These are phyloP conservation scores for Sericinus montela DNA, from an alignment of 2,888 invertebrate genomes.

Conservation along the genomic window DNA sequence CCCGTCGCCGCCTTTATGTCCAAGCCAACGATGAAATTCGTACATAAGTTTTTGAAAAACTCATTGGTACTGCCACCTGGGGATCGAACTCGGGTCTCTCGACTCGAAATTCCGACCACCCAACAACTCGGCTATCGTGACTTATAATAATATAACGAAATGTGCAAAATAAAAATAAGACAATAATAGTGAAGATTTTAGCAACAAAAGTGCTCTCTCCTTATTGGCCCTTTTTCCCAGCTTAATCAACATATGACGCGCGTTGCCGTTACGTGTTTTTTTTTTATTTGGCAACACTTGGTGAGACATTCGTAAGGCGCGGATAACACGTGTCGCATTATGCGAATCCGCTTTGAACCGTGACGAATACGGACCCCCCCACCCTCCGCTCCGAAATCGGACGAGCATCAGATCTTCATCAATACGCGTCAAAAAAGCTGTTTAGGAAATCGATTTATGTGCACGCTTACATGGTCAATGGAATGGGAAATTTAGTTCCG, in stretches of 20 bases:
- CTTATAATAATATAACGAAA: too few species aligned
- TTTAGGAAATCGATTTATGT: not conserved
- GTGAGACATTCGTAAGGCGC: constrained; percentile 21
- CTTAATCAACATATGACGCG: constrained; percentile 14
- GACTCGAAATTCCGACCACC: too few species aligned
- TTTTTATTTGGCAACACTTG: constrained; percentile 21
- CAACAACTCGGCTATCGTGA: too few species aligned
- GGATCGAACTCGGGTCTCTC: too few species aligned
- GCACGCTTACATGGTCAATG: not conserved
- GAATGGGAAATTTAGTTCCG: not conserved
- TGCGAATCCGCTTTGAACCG: constrained; percentile 46
- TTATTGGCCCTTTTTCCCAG: too few species aligned
- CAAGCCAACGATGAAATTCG: too few species aligned
- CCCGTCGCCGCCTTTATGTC: too few species aligned
- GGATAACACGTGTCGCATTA: constrained; percentile 45
- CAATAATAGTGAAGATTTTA: too few species aligned
- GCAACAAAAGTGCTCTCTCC: too few species aligned
- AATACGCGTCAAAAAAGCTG: not conserved
- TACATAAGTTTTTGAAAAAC: too few species aligned
- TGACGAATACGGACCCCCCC: constrained; percentile 40
- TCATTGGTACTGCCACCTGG: too few species aligned
- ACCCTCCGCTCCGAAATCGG: constrained; percentile 23
- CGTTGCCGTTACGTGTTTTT: constrained; percentile 12
- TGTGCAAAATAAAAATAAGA: too few species aligned
- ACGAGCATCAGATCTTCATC: constrained; percentile 5